phyloP scores from a whole-genome alignment of 2,113 vertebrate genomes.

The Erpornis zantholeuca region DNA sequence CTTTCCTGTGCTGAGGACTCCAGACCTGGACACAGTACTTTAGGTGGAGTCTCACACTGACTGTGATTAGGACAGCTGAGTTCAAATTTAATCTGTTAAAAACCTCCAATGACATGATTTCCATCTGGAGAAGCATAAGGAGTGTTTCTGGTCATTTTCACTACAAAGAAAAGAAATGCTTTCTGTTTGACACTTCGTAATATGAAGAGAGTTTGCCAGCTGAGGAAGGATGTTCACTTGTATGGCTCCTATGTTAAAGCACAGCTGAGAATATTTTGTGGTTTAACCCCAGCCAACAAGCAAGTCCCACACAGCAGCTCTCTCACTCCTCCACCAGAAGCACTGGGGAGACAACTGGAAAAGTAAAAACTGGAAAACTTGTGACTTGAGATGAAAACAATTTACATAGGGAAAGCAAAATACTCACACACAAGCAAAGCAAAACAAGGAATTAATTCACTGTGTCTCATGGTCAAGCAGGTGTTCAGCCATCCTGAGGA shows the following conservation, averaged over 20 bases:
- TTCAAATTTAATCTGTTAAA: neutral
- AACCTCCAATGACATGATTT: neutral
- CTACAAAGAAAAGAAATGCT: neutral
- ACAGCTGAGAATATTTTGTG: fast-evolving
- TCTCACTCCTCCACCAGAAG: neutral
- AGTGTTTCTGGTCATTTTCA: neutral
- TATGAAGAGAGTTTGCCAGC: neutral
- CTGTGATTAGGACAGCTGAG: neutral
- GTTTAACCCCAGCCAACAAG: neutral
- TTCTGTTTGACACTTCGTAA: neutral
- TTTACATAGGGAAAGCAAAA: neutral
- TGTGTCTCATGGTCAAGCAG: neutral
- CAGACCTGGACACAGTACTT: neutral
- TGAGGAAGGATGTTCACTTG: neutral
- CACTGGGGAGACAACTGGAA: neutral
- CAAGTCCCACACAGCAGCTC: fast-evolving
- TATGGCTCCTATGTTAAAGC: neutral
- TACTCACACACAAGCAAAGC: neutral
- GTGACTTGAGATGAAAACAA: neutral
- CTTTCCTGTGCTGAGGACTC: neutral
- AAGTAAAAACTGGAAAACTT: neutral
- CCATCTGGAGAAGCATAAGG: neutral
- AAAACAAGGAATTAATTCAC: neutral
- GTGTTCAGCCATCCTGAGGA: neutral
- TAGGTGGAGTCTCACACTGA: too few relatives aligned